Percentiles rank a stretch among this genome's conserved stretches.
phyloP scores from a whole-genome alignment of 2,888 invertebrate genomes.

The Cinara cedri region DNA sequence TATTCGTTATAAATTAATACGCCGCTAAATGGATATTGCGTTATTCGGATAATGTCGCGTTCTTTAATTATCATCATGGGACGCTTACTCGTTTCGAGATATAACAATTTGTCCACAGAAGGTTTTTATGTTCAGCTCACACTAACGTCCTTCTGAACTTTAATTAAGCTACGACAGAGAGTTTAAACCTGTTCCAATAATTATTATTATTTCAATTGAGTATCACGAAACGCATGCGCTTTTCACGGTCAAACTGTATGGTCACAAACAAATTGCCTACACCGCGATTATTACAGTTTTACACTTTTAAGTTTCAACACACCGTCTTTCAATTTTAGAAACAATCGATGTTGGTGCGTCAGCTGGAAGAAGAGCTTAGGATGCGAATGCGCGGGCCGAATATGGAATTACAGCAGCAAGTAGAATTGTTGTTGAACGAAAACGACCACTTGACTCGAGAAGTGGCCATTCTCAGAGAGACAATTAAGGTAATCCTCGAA shows the following conservation, averaged over 20 bases:
- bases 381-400: constrained; percentile 87
- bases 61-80: too few species aligned
- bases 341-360: constrained; percentile 93
- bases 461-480: constrained; percentile 89
- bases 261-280: neutral
- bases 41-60: too few species aligned
- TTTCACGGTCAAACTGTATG: neutral
- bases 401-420: constrained; percentile 88
- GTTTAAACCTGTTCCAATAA: too few species aligned
- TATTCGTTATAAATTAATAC: too few species aligned
- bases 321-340: constrained; percentile 71
- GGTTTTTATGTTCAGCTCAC: too few species aligned
- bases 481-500: constrained; percentile 76
- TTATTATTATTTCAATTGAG: too few species aligned
- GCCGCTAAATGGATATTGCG: too few species aligned
- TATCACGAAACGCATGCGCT: neutral
- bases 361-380: constrained; percentile 89
- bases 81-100: too few species aligned
- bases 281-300: neutral
- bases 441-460: constrained; percentile 93
- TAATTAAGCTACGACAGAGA: too few species aligned
- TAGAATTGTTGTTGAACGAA: constrained; percentile 89
- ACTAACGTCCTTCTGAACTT: too few species aligned
- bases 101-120: too few species aligned
- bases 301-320: neutral